A percentile compares a stretch with the other conserved stretches of the same genome.
phyloP scores from a whole-genome alignment of 2,113 vertebrate genomes.

The Tenrec ecaudatus region DNA sequence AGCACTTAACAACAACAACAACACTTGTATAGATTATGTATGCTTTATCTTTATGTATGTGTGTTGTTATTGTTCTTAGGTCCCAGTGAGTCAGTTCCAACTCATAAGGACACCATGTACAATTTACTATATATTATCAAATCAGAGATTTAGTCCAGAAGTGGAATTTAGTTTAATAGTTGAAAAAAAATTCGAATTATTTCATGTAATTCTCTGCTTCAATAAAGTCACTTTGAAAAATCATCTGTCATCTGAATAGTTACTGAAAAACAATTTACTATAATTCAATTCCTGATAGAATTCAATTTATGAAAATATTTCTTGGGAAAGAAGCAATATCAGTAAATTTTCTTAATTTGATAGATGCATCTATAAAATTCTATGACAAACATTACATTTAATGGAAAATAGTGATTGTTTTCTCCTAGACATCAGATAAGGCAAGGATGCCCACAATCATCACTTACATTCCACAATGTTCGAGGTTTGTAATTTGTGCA shows the following conservation, averaged over 20 bases:
- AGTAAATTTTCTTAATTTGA: background rate
- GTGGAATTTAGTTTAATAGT: background rate
- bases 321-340: background rate
- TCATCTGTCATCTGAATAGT: background rate
- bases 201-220: background rate
- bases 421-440: background rate
- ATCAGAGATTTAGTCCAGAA: background rate
- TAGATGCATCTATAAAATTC: background rate
- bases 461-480: background rate
- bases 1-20: too few relatives aligned
- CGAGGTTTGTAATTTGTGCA: background rate
- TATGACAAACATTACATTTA: background rate
- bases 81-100: too few relatives aligned
- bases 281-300: background rate
- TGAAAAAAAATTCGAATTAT: too few relatives aligned
- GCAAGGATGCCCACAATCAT: background rate
- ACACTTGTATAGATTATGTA: too few relatives aligned
- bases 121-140: background rate
- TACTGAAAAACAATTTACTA: background rate
- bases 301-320: background rate
- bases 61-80: too few relatives aligned
- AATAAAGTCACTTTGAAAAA: background rate
- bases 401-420: background rate
- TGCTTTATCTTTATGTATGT: too few relatives aligned
- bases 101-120: too few relatives aligned